These are phyloP conservation scores for Tetragonula carbonaria DNA, from an alignment of 2,888 invertebrate genomes.

Conservation along the genomic window DNA sequence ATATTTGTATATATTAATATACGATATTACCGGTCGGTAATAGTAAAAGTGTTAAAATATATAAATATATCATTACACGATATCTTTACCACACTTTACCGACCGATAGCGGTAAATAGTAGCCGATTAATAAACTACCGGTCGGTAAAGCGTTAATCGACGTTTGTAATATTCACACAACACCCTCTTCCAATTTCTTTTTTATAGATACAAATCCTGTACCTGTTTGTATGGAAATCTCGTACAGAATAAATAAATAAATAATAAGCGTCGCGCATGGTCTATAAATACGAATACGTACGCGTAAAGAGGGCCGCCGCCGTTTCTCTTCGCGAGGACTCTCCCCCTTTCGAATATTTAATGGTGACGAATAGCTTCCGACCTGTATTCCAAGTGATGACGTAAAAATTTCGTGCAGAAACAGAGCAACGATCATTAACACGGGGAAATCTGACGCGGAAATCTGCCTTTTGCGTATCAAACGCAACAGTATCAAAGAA, in stretches of 20 bases:
- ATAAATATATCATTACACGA: too few relatives aligned
- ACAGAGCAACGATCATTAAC: slow-evolving; percentile 31
- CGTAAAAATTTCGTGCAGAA: slow-evolving; percentile 52
- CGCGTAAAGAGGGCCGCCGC: slow-evolving; percentile 36
- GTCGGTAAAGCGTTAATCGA: background rate
- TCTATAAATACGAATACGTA: slow-evolving; percentile 59
- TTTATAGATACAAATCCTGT: slow-evolving; percentile 43
- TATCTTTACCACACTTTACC: too few relatives aligned
- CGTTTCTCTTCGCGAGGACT: slow-evolving; percentile 51
- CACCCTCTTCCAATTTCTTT: background rate
- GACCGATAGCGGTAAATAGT: too few relatives aligned
- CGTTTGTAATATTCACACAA: slow-evolving; percentile 31
- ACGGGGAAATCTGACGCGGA: background rate
- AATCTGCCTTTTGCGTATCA: background rate
- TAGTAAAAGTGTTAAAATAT: too few relatives aligned
- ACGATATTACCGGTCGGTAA: too few relatives aligned
- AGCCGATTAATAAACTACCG: too few relatives aligned
- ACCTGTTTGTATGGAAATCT: slow-evolving; percentile 67
- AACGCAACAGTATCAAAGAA: slow-evolving; percentile 15
- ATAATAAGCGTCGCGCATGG: slow-evolving; percentile 54
- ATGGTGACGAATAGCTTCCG: slow-evolving; percentile 63
- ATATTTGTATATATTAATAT: too few relatives aligned
- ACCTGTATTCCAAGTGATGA: slow-evolving; percentile 46
- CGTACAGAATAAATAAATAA: slow-evolving; percentile 68
- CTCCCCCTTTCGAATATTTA: slow-evolving; percentile 62